A percentile compares a stretch with the other conserved stretches of the same genome.
Evolutionary conservation across 2,113 vertebrate genomes (phyloP).

Genomic region (Tachysurus fulvidraco): DNA sequence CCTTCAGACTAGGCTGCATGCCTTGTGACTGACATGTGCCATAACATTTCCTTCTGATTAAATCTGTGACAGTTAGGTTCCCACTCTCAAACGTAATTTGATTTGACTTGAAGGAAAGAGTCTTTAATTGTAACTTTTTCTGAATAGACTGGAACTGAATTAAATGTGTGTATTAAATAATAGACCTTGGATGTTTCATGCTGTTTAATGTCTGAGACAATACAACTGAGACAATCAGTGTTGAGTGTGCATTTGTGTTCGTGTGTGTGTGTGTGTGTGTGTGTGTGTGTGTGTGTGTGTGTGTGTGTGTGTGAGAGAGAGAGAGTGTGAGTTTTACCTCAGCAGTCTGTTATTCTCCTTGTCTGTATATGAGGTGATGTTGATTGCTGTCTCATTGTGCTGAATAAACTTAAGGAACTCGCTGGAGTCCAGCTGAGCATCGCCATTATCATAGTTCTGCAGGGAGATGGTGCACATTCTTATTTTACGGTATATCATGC

Average conservation of each 20-base stretch:
- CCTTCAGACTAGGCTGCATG: too few species aligned
- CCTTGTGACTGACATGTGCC: too few species aligned
- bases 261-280: neutral
- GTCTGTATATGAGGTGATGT: constrained; percentile 80
- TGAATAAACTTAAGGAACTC: constrained; percentile 91
- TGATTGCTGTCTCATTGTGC: constrained; percentile 86
- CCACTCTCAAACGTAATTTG: neutral
- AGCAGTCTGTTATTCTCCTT: constrained; percentile 85
- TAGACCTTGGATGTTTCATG: neutral
- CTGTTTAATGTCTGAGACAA: neutral
- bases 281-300: constrained; percentile 15
- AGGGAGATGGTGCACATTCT: neutral
- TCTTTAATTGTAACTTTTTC: neutral
- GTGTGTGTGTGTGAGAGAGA: neutral
- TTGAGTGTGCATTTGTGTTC: neutral
- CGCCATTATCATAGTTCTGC: constrained; percentile 83
- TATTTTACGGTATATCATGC: neutral
- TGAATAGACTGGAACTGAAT: neutral
- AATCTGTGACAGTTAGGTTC: too few species aligned
- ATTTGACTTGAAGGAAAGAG: neutral
- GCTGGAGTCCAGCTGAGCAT: constrained; percentile 81
- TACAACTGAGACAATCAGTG: neutral
- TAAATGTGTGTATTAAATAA: neutral
- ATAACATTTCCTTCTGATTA: too few species aligned
- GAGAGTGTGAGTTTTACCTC: constrained; percentile 77